Percentiles rank a stretch among this genome's conserved stretches.
These are phyloP conservation scores for Agrypnus murinus DNA, from an alignment of 2,888 invertebrate genomes.

Conservation along the genomic window DNA sequence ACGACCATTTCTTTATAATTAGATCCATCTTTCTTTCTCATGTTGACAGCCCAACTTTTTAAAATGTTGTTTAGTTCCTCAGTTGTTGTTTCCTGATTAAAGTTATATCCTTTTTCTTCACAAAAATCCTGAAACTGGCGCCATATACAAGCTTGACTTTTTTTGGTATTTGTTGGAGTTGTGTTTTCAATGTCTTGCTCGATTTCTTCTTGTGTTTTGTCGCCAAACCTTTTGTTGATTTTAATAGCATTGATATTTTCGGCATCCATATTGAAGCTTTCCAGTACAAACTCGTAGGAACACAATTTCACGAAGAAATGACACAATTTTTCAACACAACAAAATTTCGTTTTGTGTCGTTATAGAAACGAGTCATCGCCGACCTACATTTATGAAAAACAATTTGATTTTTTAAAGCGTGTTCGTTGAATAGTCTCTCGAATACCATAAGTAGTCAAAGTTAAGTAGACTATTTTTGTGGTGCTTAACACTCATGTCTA, in stretches of 20 bases:
- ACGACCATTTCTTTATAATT: slow-evolving; percentile 51
- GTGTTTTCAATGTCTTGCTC: slow-evolving; percentile 17
- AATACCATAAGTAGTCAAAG: no score
- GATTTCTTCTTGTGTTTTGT: slow-evolving; percentile 3
- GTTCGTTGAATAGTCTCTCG: no score
- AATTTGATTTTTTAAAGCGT: no score
- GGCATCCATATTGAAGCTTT: neutral
- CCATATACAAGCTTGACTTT: slow-evolving; percentile 19
- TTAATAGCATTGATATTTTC: no score
- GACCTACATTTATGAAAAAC: no score
- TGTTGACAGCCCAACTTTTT: slow-evolving; percentile 51
- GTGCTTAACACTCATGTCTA: no score
- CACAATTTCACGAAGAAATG: neutral
- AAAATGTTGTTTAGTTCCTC: slow-evolving; percentile 40
- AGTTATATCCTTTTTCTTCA: slow-evolving; percentile 19
- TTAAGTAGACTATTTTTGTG: no score
- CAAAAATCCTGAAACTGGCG: slow-evolving; percentile 24
- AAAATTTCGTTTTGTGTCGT: slow-evolving; percentile 3
- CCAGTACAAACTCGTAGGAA: neutral
- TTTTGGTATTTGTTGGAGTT: slow-evolving; percentile 20
- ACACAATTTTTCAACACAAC: no score
- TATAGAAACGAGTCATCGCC: no score
- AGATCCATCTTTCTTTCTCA: no score
- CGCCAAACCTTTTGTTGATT: slow-evolving; percentile 24
- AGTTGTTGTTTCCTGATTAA: slow-evolving; percentile 26